Base-by-base conservation (phyloP, 2,888 invertebrate genomes). In the Rotaria sp. region DNA sequence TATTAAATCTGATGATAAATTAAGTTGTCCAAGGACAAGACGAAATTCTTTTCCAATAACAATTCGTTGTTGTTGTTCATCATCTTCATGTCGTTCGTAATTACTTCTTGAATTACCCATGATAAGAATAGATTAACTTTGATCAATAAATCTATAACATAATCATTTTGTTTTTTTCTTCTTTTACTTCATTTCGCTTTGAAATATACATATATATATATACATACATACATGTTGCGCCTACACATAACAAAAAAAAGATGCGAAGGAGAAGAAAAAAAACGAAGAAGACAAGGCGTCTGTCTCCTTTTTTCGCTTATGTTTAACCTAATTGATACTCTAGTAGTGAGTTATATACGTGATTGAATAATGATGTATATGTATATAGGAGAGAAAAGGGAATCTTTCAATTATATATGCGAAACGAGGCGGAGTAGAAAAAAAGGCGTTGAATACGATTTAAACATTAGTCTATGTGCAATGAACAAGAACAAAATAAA, bases 101-200 rank as follows among this genome's bases (percentile, higher is more conserved):
- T 35, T 67, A 67, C 67, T 67, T 67, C 67, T 67, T 67, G 67
- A 35, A 67, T 67, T 67, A 18, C 67, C 67, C 67, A 67, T 67
- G 35, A 67, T 35, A 30, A 18, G 2, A 35, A 30, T 13, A 18
- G 15, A 2, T 4, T 15, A 7, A 67, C 15, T 35, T 35, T 35
- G 67, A 67, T 67, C 30, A 1, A 50, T 11, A 67, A 26, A 67
- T 35, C 15, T 67, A 35, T 67, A 67, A 35, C 18, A 67, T 35
- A 18, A 67, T 35, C 35, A 30, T 15, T n/a, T 67, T 35, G 3
- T 3, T 18, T 50, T 50, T 50, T 50, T 50, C 50, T 50, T 50
- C 50, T 50, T 50, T 18, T 50, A 50, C 50, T 15, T 50, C 18
- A 18, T 50, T 50, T 50, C 50, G 50, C 50, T 50, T 50, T 50